phyloP scores from a whole-genome alignment of 2,797 vertebrate species.

The Oreonectes daqikongensis region DNA sequence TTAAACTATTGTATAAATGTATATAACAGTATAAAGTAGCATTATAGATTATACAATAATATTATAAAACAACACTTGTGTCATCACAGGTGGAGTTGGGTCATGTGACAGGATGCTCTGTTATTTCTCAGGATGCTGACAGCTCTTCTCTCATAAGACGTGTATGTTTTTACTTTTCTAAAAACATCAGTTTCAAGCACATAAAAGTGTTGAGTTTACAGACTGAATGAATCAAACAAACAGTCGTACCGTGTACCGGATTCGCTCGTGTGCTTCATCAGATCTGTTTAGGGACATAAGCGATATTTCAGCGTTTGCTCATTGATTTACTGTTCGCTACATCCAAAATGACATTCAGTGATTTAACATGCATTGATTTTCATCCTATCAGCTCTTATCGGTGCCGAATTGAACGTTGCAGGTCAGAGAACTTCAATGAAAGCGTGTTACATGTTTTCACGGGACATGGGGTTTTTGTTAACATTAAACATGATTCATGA shows the following conservation, averaged over 20 bases:
- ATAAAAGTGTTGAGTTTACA: background rate
- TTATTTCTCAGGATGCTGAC: too few relatives aligned
- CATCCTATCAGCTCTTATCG: slow-evolving; percentile 26
- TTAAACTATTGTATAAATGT: too few relatives aligned
- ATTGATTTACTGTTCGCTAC: slow-evolving; percentile 42
- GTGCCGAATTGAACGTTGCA: background rate
- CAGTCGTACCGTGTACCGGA: slow-evolving; percentile 5
- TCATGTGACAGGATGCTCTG: background rate
- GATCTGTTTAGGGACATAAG: slow-evolving; percentile 27
- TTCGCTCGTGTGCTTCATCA: background rate
- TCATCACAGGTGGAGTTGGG: background rate
- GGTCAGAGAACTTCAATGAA: background rate
- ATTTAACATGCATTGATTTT: slow-evolving; percentile 22
- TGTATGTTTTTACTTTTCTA: too few relatives aligned
- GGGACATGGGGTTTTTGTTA: background rate
- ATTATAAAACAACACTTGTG: too few relatives aligned
- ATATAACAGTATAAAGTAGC: too few relatives aligned
- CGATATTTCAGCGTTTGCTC: slow-evolving; percentile 21
- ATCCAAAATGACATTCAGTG: slow-evolving; percentile 38
- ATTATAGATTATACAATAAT: too few relatives aligned
- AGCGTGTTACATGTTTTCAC: background rate
- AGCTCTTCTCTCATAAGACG: too few relatives aligned
- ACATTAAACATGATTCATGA: background rate
- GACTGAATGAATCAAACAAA: slow-evolving; percentile 50
- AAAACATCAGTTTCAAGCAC: too few relatives aligned